These are phyloP conservation scores for Synergus itoensis DNA, from an alignment of 2,888 invertebrate genomes.

Conservation along the genomic window DNA sequence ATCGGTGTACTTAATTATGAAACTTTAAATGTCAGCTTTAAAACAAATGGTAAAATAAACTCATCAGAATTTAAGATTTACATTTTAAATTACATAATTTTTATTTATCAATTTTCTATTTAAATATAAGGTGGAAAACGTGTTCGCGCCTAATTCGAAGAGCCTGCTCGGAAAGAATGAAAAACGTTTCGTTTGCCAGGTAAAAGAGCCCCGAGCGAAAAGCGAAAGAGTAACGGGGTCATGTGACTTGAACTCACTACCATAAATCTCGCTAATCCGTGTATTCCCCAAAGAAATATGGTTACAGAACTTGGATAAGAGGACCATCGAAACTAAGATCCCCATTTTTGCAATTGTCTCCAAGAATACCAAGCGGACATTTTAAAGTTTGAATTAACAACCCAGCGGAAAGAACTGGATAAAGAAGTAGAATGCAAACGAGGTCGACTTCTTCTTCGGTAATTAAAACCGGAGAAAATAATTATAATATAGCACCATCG, in stretches of 20 bases:
- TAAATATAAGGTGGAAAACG: not conserved
- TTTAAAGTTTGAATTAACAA: conserved; percentile 15
- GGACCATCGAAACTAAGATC: conserved; percentile 40
- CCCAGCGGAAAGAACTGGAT: not conserved
- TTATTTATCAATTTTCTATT: too few relatives aligned
- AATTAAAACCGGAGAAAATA: conserved; percentile 24
- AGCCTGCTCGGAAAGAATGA: conserved; percentile 7
- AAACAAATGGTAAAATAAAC: too few relatives aligned
- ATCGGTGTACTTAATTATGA: too few relatives aligned
- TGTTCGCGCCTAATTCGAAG: not conserved
- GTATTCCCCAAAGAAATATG: conserved; percentile 64
- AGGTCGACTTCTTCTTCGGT: conserved; percentile 15
- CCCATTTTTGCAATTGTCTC: conserved; percentile 41
- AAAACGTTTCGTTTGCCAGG: conserved; percentile 28
- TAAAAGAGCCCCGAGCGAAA: conserved; percentile 8
- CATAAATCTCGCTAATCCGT: conserved; percentile 67
- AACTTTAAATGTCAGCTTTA: too few relatives aligned
- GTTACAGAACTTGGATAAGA: conserved; percentile 43
- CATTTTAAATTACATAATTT: too few relatives aligned
- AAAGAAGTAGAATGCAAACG: conserved; percentile 30
- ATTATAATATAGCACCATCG: not conserved
- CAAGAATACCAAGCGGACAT: not conserved
- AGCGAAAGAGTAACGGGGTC: conserved; percentile 50
- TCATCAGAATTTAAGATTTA: too few relatives aligned
- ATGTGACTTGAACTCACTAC: conserved; percentile 54